Conservation (phyloP, 2,113 vertebrate species). For the Brachyhypopomus occidentalis region DNA sequence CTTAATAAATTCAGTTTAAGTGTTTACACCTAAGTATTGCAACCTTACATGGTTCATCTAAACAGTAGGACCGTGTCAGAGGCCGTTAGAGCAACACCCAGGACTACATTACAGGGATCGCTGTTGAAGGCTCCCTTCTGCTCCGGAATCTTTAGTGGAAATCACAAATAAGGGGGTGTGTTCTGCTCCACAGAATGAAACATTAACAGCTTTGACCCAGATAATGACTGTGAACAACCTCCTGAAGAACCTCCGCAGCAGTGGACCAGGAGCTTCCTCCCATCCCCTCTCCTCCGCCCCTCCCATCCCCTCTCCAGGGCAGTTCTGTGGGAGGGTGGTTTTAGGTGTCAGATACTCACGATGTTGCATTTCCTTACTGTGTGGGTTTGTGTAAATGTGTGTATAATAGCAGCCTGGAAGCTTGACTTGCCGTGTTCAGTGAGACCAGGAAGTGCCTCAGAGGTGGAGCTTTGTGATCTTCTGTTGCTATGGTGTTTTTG, state of each 20-base stretch:
- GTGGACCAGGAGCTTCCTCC: neutral
- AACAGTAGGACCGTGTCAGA: no score
- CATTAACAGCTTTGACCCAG: conserved; percentile 37
- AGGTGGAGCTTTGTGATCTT: neutral
- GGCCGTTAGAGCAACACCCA: neutral
- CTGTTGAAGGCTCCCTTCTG: neutral
- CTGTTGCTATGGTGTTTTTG: neutral
- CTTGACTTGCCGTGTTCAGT: neutral
- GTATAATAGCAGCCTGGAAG: neutral
- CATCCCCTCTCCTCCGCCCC: conserved; percentile 4
- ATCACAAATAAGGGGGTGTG: conserved; percentile 12
- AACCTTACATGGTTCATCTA: neutral
- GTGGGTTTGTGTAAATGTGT: neutral
- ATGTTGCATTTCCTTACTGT: neutral
- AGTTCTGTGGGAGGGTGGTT: conserved; percentile 13
- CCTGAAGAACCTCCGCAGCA: conserved; percentile 3
- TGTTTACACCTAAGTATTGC: neutral
- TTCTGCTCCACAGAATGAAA: conserved; percentile 40
- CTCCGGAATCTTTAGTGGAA: conserved; percentile 1
- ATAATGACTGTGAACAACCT: conserved; percentile 19
- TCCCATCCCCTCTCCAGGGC: conserved; percentile 6
- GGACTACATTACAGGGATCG: neutral
- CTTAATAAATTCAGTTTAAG: neutral
- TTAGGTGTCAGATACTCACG: neutral
- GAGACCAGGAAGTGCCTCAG: neutral